Percentiles rank a stretch among this genome's conserved stretches.
Evolutionary conservation across 2,888 invertebrate genomes (phyloP).

Genomic region (Leptopterna dolabrata): DNA sequence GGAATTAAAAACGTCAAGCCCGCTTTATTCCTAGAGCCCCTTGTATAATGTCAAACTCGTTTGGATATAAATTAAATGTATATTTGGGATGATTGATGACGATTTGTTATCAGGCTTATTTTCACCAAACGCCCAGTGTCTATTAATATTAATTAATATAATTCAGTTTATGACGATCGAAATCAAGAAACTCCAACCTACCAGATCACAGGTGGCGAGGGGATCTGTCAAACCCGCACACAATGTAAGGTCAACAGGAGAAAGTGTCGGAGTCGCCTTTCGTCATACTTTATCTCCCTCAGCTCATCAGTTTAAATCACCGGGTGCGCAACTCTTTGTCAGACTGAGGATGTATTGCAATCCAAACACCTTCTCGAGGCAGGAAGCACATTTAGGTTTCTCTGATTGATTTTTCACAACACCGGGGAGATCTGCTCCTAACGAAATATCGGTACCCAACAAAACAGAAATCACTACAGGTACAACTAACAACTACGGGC

Average conservation of each 20-base stretch:
- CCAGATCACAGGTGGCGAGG: neutral
- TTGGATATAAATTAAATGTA: neutral
- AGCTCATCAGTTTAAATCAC: slow-evolving; percentile 25
- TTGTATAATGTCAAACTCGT: too few relatives aligned
- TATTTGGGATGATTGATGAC: too few relatives aligned
- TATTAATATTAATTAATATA: neutral
- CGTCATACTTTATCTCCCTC: slow-evolving; percentile 18
- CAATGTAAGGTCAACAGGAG: slow-evolving; percentile 50
- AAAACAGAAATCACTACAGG: too few relatives aligned
- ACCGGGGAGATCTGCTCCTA: neutral
- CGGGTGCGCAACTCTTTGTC: neutral
- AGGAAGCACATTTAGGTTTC: neutral
- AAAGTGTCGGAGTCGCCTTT: slow-evolving; percentile 27
- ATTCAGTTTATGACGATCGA: neutral
- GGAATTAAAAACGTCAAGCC: too few relatives aligned
- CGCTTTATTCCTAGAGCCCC: too few relatives aligned
- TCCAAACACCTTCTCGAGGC: neutral
- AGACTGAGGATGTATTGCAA: neutral
- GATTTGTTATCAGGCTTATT: too few relatives aligned
- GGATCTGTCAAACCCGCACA: slow-evolving; percentile 23
- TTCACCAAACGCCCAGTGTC: too few relatives aligned
- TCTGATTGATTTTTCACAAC: neutral
- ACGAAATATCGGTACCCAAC: neutral
- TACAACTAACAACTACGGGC: too few relatives aligned
- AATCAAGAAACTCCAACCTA: neutral